Conservation (phyloP, 2,113 vertebrate species). For the Larimichthys polyactis region DNA sequence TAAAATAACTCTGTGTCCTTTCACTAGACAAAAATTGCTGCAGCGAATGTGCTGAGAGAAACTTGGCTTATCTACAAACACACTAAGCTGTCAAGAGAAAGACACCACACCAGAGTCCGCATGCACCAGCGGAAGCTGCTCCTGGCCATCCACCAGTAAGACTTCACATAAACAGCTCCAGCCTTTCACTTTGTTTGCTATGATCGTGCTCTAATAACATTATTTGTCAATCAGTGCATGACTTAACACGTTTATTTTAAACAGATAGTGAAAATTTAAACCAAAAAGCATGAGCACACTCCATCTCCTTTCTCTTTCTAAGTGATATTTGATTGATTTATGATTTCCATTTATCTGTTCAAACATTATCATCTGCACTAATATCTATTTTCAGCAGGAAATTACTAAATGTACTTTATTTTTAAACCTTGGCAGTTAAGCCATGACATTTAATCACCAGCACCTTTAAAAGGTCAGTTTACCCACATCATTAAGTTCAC, state of each 20-base stretch:
- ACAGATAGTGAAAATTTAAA: too few species aligned
- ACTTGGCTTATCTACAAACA: conserved; percentile 99
- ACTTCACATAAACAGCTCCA: conserved; percentile 2
- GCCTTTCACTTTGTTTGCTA: background rate
- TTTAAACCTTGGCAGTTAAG: background rate
- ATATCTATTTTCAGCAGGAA: background rate
- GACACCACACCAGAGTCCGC: conserved; percentile 92
- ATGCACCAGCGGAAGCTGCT: conserved; percentile 98
- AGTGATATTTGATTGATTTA: background rate
- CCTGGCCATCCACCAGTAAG: conserved; percentile 99
- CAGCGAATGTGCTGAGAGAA: conserved; percentile 98
- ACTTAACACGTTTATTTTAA: too few species aligned
- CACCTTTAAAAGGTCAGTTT: background rate
- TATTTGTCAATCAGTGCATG: background rate
- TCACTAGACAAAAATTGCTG: conserved; percentile 93
- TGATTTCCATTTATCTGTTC: background rate
- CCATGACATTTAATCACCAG: background rate
- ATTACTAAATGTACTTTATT: background rate
- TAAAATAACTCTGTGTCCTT: conserved; percentile 46
- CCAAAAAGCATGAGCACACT: too few species aligned
- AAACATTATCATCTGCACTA: background rate
- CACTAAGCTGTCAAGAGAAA: conserved; percentile 93
- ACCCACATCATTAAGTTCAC: background rate
- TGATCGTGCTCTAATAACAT: background rate
- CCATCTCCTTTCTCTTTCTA: too few species aligned